Percentiles rank a stretch among this genome's conserved stretches.
Conservation (phyloP, 1,140 invertebrate genomes). For the Leucophenga varia region DNA sequence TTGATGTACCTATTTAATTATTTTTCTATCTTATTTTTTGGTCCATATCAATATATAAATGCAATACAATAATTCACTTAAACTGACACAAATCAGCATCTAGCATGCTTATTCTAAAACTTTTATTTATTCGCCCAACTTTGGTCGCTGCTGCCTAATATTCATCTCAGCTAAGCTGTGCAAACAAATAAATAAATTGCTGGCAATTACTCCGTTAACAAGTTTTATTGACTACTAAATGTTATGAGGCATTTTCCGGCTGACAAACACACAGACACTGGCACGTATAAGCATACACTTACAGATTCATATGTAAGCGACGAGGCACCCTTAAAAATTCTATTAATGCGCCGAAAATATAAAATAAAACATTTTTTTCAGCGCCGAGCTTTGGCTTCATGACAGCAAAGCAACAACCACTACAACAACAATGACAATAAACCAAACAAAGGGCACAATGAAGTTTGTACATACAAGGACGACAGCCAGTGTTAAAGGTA, state of each 20-base stretch:
- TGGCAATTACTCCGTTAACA: conserved; percentile 28
- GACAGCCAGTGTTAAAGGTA: too few species aligned
- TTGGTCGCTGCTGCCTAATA: too few species aligned
- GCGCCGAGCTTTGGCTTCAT: neutral
- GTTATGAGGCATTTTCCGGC: conserved; percentile 10
- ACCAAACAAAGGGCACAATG: too few species aligned
- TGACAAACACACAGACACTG: neutral
- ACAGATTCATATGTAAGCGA: neutral
- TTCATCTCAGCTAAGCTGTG: too few species aligned
- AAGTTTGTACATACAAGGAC: too few species aligned
- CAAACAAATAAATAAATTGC: conserved; percentile 20
- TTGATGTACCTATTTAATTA: conserved; percentile 1
- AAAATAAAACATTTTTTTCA: neutral
- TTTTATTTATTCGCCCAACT: too few species aligned
- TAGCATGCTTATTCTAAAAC: too few species aligned
- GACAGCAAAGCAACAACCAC: too few species aligned
- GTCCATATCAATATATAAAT: too few species aligned
- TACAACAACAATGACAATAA: too few species aligned
- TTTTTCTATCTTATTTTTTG: neutral
- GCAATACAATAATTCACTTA: too few species aligned
- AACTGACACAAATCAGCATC: too few species aligned
- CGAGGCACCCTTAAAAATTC: neutral
- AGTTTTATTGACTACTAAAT: conserved; percentile 31
- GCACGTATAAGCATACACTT: neutral
- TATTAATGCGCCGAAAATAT: conserved; percentile 4